These are phyloP conservation scores for Medauroidea extradentata DNA, from an alignment of 1,140 invertebrate species.

Conservation along the genomic window DNA sequence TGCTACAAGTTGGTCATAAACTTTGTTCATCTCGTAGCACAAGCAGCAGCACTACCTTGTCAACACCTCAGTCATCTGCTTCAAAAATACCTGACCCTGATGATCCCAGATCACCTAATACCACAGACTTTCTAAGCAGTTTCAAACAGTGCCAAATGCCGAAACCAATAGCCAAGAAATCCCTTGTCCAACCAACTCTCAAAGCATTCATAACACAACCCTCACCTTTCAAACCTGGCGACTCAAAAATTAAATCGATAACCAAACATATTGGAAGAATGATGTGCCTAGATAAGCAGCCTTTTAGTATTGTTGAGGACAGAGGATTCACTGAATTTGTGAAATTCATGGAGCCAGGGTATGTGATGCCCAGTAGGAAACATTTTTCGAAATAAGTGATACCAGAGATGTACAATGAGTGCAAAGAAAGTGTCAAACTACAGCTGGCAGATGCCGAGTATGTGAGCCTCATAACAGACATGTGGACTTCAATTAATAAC, in stretches of 20 bases:
- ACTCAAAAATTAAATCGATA: slow-evolving; percentile 21
- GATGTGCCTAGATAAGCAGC: slow-evolving; percentile 28
- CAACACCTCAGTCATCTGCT: no score
- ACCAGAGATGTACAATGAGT: slow-evolving; percentile 20
- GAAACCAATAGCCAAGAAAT: no score
- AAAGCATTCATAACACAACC: no score
- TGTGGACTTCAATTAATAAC: slow-evolving; percentile 25
- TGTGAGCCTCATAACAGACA: slow-evolving; percentile 24
- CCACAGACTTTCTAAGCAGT: no score
- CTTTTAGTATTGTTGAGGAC: slow-evolving; percentile 29
- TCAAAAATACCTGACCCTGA: no score
- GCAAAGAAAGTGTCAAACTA: slow-evolving; percentile 13
- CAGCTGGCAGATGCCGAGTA: slow-evolving; percentile 13
- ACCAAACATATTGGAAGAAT: slow-evolving; percentile 23
- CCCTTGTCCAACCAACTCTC: no score
- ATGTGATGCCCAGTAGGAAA: slow-evolving; percentile 27
- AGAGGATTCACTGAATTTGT: slow-evolving; percentile 25
- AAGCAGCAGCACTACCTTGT: no score
- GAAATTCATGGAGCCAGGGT: slow-evolving; percentile 24
- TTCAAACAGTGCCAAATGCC: no score
- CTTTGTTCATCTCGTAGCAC: no score
- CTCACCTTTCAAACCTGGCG: slow-evolving; percentile 1
- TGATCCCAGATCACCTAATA: no score
- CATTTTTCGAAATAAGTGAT: slow-evolving; percentile 24
- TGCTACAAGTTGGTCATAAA: no score